These are phyloP conservation scores for Drosophila tani DNA, from an alignment of 1,140 invertebrate genomes.

Conservation along the genomic window DNA sequence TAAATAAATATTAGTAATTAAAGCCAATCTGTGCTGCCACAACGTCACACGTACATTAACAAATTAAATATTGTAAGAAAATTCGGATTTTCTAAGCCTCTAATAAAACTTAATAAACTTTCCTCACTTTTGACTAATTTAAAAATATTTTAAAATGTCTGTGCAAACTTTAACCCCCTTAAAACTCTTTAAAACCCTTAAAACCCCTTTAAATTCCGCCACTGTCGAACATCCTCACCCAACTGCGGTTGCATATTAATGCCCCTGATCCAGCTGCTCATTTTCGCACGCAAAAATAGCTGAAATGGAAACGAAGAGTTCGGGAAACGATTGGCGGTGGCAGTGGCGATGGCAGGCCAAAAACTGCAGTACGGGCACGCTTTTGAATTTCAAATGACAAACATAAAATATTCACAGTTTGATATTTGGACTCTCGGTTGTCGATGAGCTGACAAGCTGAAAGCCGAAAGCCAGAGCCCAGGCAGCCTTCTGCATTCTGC, in stretches of 20 bases:
- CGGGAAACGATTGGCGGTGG: conserved; percentile 35
- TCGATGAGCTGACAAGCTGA: conserved; percentile 34
- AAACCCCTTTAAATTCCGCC: background rate
- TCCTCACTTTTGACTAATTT: too few species aligned
- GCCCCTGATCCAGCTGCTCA: conserved; percentile 58
- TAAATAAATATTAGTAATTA: background rate
- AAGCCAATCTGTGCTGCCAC: background rate
- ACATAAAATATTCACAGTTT: conserved; percentile 74
- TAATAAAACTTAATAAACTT: too few species aligned
- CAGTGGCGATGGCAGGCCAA: conserved; percentile 14
- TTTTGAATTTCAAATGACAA: conserved; percentile 79
- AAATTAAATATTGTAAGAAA: too few species aligned
- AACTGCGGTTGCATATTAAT: conserved; percentile 60
- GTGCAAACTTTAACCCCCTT: background rate
- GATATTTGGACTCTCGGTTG: conserved; percentile 69
- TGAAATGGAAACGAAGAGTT: conserved; percentile 31
- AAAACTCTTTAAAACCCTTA: background rate
- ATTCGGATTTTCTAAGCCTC: too few species aligned
- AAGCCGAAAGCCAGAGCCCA: conserved; percentile 18
- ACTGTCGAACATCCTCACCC: background rate
- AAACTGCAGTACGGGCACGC: conserved; percentile 45
- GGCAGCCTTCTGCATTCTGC: conserved; percentile 5
- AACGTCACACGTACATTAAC: background rate
- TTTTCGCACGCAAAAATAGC: conserved; percentile 62
- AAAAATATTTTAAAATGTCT: background rate